phyloP scores from a whole-genome alignment of 2,888 invertebrate species.

The Luperina nickerlii region DNA sequence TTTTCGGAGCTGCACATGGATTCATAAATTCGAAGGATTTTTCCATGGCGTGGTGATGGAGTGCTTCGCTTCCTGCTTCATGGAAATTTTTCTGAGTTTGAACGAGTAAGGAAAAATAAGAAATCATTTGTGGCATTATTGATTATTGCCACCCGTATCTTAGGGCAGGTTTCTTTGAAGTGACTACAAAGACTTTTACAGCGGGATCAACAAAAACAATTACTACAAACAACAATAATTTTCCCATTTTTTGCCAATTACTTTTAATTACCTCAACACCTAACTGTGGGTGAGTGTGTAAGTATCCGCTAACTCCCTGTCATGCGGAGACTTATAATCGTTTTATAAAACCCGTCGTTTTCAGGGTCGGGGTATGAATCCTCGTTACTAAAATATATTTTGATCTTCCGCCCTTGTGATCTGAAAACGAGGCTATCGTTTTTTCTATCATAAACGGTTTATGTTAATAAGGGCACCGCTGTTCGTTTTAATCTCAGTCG shows the following conservation, averaged over 20 bases:
- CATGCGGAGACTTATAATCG: neutral
- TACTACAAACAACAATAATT: too few relatives aligned
- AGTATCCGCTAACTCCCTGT: neutral
- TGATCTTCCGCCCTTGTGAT: conserved; percentile 17
- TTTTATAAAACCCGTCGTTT: neutral
- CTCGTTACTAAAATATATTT: conserved; percentile 34
- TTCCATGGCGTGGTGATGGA: conserved; percentile 43
- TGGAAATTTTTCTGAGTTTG: neutral
- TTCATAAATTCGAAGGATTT: conserved; percentile 43
- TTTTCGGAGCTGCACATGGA: conserved; percentile 29
- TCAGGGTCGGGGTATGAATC: neutral
- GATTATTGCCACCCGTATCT: neutral
- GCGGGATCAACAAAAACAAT: neutral
- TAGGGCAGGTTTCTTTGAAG: neutral
- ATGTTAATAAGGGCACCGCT: conserved; percentile 47
- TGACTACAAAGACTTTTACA: neutral
- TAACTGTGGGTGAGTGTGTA: neutral
- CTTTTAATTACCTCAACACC: neutral
- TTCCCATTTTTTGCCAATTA: neutral
- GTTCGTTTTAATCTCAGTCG: conserved; percentile 31
- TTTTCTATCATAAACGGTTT: conserved; percentile 54
- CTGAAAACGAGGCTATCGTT: conserved; percentile 11
- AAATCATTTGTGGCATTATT: neutral
- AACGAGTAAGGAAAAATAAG: conserved; percentile 8
- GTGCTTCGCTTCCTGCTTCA: conserved; percentile 23